phyloP scores from a whole-genome alignment of 2,797 vertebrate species.

The Furcifer pardalis region DNA sequence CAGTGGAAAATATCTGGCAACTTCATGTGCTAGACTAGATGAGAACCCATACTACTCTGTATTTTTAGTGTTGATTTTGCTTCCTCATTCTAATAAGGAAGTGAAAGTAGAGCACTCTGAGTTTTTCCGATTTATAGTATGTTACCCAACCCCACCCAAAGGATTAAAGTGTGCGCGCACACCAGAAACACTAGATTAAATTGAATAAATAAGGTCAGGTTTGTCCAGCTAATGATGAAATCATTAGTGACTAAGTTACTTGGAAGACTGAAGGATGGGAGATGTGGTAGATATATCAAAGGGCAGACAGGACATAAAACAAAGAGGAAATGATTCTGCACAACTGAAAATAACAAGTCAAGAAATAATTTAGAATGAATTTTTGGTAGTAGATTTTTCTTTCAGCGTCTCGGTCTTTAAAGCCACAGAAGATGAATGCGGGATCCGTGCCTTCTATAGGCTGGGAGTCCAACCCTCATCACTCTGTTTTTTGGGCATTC shows the following conservation, averaged over 20 bases:
- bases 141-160: background rate
- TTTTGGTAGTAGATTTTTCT: no score
- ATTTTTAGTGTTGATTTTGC: background rate
- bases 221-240: background rate
- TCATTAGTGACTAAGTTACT: background rate
- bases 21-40: background rate
- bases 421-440: background rate
- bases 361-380: slow-evolving; percentile 7
- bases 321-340: background rate
- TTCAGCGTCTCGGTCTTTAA: background rate
- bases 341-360: background rate
- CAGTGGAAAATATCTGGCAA: background rate
- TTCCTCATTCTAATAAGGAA: background rate
- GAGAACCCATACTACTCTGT: background rate
- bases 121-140: background rate
- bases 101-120: background rate
- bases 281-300: background rate
- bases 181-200: background rate
- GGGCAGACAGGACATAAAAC: background rate
- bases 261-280: background rate
- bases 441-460: background rate
- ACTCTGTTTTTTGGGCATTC: background rate
- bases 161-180: background rate
- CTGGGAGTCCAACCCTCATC: background rate
- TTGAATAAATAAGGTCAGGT: background rate